Evolutionary conservation across 2,888 invertebrate species (phyloP), one percentile per base, ranked within the genome.

Genomic region (Netelia melanura): DNA sequence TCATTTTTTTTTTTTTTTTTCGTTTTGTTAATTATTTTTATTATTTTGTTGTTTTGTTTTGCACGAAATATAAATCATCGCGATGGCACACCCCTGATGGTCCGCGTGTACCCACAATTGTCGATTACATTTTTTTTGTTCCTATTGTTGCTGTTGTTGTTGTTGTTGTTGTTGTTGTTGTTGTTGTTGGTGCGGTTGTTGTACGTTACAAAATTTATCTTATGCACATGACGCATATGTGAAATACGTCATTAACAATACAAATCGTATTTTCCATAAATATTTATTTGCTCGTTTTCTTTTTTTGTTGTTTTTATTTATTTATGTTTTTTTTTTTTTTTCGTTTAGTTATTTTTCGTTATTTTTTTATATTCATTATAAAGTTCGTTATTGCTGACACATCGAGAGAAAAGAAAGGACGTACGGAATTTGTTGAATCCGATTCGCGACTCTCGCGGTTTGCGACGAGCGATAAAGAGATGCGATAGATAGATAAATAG

Each of bases 301-400:
- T 72, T n/a, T 43, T 80, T 21, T 21, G 21, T 0, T 21, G 21
- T 21, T 21, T 21, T 30, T 81, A 25, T 38, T 52, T 67, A 21
- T 21, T 21, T 21, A 21, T n/a, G n/a, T n/a, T 61, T 43, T 54
- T 68, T 43, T 81, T 77, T 74, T 77, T 68, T 65, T 71, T 23
- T 61, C 68, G 72, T 77, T 70, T 38, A 38, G 25, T 30, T 81
- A 25, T 38, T 52, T 67, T 74, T 72, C 8, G n/a, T 52, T 75
- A 21, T 67, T 67, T 23, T 74, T 74, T 74, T 75, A 54, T 64
- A 78, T 17, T 76, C 44, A 72, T 77, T 82, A 85, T 79, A 85
- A 84, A 82, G 72, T 58, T 84, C 72, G 61, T 84, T 85, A 82
- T 79, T 82, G 81, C 85, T 82, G 85, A 79, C 75, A 85, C 85